Evolutionary conservation across 2,797 vertebrate genomes (phyloP).

Genomic region (Trachurus trachurus): DNA sequence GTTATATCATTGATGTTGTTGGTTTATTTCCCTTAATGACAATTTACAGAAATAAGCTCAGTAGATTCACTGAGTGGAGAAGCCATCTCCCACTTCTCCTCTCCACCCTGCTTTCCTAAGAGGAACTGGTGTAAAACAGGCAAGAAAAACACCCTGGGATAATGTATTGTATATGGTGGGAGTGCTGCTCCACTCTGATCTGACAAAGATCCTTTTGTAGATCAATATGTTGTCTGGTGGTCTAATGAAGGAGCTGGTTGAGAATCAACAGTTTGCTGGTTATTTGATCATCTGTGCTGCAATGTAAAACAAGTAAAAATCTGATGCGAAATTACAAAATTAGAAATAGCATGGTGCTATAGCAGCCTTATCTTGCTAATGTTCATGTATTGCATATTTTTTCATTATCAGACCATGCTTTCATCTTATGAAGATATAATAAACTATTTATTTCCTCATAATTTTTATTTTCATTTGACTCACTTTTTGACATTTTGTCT

Average conservation of each 20-base stretch:
- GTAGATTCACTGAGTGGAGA: conserved; percentile 2
- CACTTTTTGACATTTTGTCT: conserved; percentile 28
- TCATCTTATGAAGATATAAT: not conserved
- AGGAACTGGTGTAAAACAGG: conserved; percentile 6
- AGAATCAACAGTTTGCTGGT: not conserved
- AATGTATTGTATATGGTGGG: conserved; percentile 28
- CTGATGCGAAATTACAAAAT: too few relatives aligned
- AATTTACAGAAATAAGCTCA: not conserved
- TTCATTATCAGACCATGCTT: too few relatives aligned
- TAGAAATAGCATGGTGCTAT: too few relatives aligned
- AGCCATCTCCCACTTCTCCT: not conserved
- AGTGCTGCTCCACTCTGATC: conserved; percentile 24
- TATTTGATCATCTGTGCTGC: too few relatives aligned
- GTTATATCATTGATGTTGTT: not conserved
- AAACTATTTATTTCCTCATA: not conserved
- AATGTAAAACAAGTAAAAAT: too few relatives aligned
- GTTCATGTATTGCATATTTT: too few relatives aligned
- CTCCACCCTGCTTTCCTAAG: not conserved
- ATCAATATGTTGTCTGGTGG: conserved; percentile 23
- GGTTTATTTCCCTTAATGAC: not conserved
- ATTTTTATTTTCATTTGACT: not conserved
- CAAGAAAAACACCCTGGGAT: not conserved
- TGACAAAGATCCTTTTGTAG: conserved; percentile 36
- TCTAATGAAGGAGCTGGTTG: conserved; percentile 19
- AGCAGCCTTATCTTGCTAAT: too few relatives aligned